Evolutionary conservation across 2,113 vertebrate genomes (phyloP).

Genomic region (Andinoacara biseriatus): DNA sequence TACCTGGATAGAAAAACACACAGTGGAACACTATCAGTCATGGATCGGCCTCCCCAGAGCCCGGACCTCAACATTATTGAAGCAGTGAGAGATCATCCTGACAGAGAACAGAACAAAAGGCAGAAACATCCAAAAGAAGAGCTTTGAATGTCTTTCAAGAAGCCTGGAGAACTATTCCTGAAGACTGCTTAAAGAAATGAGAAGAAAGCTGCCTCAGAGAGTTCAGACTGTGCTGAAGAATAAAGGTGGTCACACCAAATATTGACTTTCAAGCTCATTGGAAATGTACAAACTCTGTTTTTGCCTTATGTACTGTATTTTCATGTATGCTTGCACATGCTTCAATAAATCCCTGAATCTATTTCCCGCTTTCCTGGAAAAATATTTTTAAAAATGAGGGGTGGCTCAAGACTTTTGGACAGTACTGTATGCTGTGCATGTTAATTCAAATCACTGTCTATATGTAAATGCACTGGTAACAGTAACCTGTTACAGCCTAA

Average conservation of each 20-base stretch:
- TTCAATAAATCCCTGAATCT: neutral
- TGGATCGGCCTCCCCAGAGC: no score
- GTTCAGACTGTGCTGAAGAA: neutral
- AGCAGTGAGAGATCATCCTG: rapidly evolving
- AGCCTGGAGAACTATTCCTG: neutral
- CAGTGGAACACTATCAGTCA: no score
- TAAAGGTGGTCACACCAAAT: neutral
- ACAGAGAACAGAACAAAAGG: neutral
- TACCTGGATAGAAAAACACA: no score
- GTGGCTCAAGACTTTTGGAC: neutral
- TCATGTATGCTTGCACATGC: neutral
- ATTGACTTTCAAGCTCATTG: neutral
- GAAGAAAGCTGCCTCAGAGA: neutral
- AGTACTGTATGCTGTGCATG: neutral
- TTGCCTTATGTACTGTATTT: neutral
- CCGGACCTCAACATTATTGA: no score
- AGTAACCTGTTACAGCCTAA: neutral
- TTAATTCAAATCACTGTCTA: neutral
- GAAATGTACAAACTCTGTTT: neutral
- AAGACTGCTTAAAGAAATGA: rapidly evolving
- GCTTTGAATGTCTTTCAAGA: neutral
- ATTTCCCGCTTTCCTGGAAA: neutral
- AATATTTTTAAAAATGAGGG: neutral
- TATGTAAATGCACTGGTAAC: neutral
- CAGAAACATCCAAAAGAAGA: neutral